Evolutionary conservation across 2,797 vertebrate species (phyloP).

Genomic region (Mormyrus hasselquistii): DNA sequence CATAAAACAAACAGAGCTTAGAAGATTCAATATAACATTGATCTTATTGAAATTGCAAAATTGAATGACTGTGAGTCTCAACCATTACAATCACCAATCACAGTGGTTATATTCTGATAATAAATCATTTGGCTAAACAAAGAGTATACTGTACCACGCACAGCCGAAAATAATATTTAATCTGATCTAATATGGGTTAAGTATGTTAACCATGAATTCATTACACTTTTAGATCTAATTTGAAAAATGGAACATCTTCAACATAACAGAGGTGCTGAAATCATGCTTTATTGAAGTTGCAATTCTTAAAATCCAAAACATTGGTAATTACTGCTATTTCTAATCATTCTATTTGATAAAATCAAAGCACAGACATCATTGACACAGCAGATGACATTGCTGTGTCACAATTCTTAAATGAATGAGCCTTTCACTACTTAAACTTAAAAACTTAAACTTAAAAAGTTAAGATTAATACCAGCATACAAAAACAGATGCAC

Average conservation of each 20-base stretch:
- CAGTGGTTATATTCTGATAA: not conserved
- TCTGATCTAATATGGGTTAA: not conserved
- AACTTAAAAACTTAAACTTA: constrained; percentile 31
- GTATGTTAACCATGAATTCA: not conserved
- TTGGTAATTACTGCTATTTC: constrained; percentile 63
- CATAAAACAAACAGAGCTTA: not conserved
- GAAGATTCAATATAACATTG: not conserved
- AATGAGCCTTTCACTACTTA: constrained; percentile 34
- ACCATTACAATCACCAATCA: not conserved
- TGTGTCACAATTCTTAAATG: constrained; percentile 61
- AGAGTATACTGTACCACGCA: not conserved
- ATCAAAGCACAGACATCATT: constrained; percentile 62
- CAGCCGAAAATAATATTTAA: not conserved
- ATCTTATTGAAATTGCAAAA: not conserved
- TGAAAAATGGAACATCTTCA: not conserved
- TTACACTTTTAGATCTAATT: not conserved
- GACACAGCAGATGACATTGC: constrained; percentile 64
- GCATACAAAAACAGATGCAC: constrained; percentile 68
- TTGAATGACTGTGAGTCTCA: not conserved
- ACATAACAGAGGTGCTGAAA: constrained; percentile 69
- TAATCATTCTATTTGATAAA: constrained; percentile 73
- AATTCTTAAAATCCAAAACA: constrained; percentile 82
- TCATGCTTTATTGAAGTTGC: constrained; percentile 97
- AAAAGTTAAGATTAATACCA: constrained; percentile 72
- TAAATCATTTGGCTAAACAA: not conserved